Percentiles rank a stretch among this genome's conserved stretches.
Conservation (phyloP, 1,140 invertebrate species). For the Stenopsyche tienmushanensis region DNA sequence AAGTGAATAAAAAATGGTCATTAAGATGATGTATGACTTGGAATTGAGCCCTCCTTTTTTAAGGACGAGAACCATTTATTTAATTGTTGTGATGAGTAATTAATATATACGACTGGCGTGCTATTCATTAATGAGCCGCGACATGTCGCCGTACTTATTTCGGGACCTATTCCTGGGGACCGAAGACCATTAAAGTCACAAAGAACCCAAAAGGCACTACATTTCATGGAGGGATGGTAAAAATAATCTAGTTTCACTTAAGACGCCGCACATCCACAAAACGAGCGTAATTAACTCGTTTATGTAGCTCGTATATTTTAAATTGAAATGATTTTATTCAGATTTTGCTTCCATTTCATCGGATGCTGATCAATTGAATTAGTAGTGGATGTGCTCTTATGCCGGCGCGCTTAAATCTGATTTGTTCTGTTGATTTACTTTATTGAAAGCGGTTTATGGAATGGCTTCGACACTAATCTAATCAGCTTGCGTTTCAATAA, state of each 20-base stretch:
- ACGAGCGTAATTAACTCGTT: neutral
- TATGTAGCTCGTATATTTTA: too few species aligned
- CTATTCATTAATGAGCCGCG: conserved; percentile 12
- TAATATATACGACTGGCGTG: conserved; percentile 20
- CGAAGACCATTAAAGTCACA: conserved; percentile 15
- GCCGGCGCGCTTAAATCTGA: too few species aligned
- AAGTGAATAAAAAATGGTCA: neutral
- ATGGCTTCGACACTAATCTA: too few species aligned
- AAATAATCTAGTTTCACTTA: neutral
- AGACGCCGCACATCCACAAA: neutral
- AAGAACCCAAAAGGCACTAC: neutral
- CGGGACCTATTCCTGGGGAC: neutral
- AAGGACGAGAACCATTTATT: conserved; percentile 19
- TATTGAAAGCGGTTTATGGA: too few species aligned
- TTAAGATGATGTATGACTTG: conserved; percentile 23
- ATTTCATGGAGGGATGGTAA: neutral
- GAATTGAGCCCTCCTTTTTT: conserved; percentile 6
- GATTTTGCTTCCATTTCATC: too few species aligned
- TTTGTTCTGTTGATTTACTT: too few species aligned
- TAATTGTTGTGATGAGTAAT: conserved; percentile 31
- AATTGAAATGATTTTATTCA: too few species aligned
- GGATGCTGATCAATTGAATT: too few species aligned
- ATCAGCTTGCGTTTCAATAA: too few species aligned
- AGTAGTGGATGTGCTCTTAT: too few species aligned
- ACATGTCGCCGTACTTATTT: conserved; percentile 27